phyloP scores from a whole-genome alignment of 2,113 vertebrate genomes.

The Seriola rivoliana region DNA sequence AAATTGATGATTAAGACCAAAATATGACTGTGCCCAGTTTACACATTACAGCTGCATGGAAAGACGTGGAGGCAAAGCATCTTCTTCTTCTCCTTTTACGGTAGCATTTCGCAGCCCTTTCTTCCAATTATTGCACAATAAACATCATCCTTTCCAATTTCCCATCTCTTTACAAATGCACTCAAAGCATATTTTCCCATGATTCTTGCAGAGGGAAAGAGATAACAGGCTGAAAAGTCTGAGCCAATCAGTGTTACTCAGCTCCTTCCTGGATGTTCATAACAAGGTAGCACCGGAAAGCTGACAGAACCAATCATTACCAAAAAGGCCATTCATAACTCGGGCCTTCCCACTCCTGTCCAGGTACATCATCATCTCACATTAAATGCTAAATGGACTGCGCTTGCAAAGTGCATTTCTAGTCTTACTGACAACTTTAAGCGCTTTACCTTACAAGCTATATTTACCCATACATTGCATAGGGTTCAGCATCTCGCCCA shows the following conservation, averaged over 20 bases:
- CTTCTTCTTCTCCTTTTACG: conserved; percentile 9
- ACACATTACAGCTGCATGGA: background rate
- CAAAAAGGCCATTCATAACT: too few species aligned
- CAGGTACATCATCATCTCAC: too few species aligned
- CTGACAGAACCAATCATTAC: conserved; percentile 62
- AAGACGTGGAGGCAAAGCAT: background rate
- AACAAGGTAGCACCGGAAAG: conserved; percentile 43
- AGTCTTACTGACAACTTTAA: too few species aligned
- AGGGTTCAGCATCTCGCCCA: too few species aligned
- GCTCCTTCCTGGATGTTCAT: conserved; percentile 31
- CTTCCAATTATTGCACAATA: conserved; percentile 11
- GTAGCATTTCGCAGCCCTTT: conserved; percentile 3
- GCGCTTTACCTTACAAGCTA: too few species aligned
- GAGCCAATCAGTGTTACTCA: conserved; percentile 51
- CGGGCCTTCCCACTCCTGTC: too few species aligned
- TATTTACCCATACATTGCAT: too few species aligned
- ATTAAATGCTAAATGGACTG: too few species aligned
- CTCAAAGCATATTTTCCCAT: conserved; percentile 6
- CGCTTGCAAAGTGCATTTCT: too few species aligned
- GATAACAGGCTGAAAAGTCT: conserved; percentile 49
- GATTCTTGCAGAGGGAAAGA: conserved; percentile 10
- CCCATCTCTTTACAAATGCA: conserved; percentile 7
- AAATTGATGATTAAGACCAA: background rate
- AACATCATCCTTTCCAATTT: conserved; percentile 10
- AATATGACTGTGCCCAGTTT: background rate